These are phyloP conservation scores for Carterocephalus palaemon DNA, from an alignment of 2,888 invertebrate species.

Conservation along the genomic window DNA sequence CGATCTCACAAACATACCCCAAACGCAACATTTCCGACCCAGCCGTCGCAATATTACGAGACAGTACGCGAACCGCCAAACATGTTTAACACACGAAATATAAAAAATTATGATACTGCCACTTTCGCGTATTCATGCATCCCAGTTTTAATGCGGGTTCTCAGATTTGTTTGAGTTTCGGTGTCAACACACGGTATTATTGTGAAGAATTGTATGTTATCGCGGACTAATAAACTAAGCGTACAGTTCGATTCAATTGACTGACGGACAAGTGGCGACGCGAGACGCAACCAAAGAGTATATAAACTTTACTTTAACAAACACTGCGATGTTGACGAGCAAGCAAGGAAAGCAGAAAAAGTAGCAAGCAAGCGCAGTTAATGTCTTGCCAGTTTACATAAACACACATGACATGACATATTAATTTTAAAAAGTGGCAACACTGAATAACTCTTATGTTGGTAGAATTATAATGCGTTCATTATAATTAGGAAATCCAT, in stretches of 20 bases:
- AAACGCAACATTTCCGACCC: slow-evolving; percentile 41
- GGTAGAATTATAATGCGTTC: slow-evolving; percentile 43
- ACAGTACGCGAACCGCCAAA: slow-evolving; percentile 63
- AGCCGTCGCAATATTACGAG: slow-evolving; percentile 49
- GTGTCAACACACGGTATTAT: slow-evolving; percentile 7
- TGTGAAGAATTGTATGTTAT: slow-evolving; percentile 45
- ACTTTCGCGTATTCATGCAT: slow-evolving; percentile 67
- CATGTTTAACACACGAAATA: slow-evolving; percentile 62
- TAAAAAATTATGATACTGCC: slow-evolving; percentile 59
- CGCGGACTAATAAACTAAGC: slow-evolving; percentile 53
- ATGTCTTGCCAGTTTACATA: slow-evolving; percentile 38
- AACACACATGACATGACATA: slow-evolving; percentile 64
- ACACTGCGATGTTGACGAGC: too few relatives aligned
- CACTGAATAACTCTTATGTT: slow-evolving; percentile 19
- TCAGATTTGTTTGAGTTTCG: slow-evolving; percentile 31
- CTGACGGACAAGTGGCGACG: too few relatives aligned
- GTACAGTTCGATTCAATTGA: slow-evolving; percentile 61
- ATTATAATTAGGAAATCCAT: too few relatives aligned
- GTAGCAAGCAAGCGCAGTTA: neutral
- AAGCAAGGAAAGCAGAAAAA: slow-evolving; percentile 16
- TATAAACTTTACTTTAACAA: too few relatives aligned
- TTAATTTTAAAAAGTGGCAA: slow-evolving; percentile 43
- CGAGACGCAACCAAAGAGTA: slow-evolving; percentile 66
- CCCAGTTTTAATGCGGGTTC: slow-evolving; percentile 43
- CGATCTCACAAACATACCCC: slow-evolving; percentile 49